Base-by-base conservation (phyloP, 2,888 invertebrate genomes). In the Lysandra coridon region DNA sequence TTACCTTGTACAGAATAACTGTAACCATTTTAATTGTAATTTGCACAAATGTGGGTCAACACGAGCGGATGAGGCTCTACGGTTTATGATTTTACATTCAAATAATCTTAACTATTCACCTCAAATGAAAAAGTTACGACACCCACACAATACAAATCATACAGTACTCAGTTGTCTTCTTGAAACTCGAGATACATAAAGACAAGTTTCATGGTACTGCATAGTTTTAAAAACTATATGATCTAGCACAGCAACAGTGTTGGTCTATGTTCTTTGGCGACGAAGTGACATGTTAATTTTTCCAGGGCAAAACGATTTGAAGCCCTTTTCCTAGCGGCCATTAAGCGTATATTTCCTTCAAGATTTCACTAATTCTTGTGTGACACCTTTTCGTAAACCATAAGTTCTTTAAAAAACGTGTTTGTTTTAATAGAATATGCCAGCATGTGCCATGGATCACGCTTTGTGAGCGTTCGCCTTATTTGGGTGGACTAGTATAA, bases 71-170 rank as follows among this genome's bases (percentile, higher is more conserved):
- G 76, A 37, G 57, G 76, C 76, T 76, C 30, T 57, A 76, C 76
- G 76, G 53, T 57, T 76, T 33, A 76, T 76, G 76, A 76, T 53
- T 57, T 30, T 30, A 57, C 53, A 53, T 75, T 44, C 30, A 53
- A 53, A 76, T 75, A 75, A 76, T 76, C 53, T 75, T 57, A 57
- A 76, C 75, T 49, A 53, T 76, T 76, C 17, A 76, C 76, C 57
- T 57, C 14, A 57, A 76, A 76, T 76, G 30, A 49, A 44, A 74
- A 49, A 75, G 57, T 76, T 76, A 76, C 76, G 76, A 76, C 30
- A 49, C 49, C 10, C 10, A 17, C 17, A 57, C 17, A 57, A 57
- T 57, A 57, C 17, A 57, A 17, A 57, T 57, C 57, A 57, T 57
- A 57, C 57, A 57, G 57, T 57, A 53, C 14, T 14, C 14, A 14